Percentiles rank a stretch among this genome's conserved stretches.
Conservation (phyloP, 2,888 invertebrate genomes). For the Scaptomyza flava region DNA sequence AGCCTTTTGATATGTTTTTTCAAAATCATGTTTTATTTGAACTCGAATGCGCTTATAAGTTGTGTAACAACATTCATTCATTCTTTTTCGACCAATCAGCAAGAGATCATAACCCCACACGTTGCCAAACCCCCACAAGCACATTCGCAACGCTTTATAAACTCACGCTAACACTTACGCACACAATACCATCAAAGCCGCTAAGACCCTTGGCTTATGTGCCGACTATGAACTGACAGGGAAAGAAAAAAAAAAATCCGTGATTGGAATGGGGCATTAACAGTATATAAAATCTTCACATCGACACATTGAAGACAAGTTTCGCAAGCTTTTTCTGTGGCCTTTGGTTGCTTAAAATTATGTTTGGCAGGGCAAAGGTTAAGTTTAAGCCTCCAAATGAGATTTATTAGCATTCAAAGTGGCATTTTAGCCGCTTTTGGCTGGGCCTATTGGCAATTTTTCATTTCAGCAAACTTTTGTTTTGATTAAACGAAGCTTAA, state of each 20-base stretch:
- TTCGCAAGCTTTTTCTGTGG: constrained; percentile 12
- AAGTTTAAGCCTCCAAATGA: constrained; percentile 65
- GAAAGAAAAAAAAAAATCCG: constrained; percentile 17
- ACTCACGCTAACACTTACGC: constrained; percentile 30
- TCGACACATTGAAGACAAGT: constrained; percentile 46
- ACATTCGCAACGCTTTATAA: constrained; percentile 18
- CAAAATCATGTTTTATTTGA: constrained; percentile 23
- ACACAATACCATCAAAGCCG: constrained; percentile 21
- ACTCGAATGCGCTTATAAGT: constrained; percentile 13
- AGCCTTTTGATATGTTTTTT: neutral
- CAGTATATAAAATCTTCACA: constrained; percentile 33
- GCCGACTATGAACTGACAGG: constrained; percentile 17
- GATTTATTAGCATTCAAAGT: constrained; percentile 82
- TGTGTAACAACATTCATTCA: constrained; percentile 9
- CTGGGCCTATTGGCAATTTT: constrained; percentile 71
- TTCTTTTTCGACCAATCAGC: constrained; percentile 42
- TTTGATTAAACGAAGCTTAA: constrained; percentile 83
- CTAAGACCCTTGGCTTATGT: constrained; percentile 44
- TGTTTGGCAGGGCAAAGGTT: constrained; percentile 65
- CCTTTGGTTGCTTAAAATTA: constrained; percentile 58
- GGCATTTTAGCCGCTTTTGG: constrained; percentile 71
- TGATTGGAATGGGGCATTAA: constrained; percentile 39
- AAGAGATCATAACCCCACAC: constrained; percentile 43
- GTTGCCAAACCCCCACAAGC: constrained; percentile 47
- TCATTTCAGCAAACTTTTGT: constrained; percentile 76